Evolutionary conservation across 2,888 invertebrate genomes (phyloP), one percentile per base, ranked within the genome.

Genomic region (Pseudoips prasinana): DNA sequence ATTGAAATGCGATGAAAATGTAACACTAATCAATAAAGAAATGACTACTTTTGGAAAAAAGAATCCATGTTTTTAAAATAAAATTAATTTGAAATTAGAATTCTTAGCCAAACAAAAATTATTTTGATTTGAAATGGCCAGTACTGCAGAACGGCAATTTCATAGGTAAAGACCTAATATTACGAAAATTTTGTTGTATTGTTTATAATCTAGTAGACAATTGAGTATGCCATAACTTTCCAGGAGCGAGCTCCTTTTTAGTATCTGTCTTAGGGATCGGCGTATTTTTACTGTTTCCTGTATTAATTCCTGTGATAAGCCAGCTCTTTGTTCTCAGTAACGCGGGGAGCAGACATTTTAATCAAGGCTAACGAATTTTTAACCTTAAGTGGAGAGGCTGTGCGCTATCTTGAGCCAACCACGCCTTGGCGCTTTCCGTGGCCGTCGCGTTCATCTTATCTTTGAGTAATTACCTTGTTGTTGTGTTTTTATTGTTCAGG

Each of bases 391-490:
- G 41, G 36, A 53, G 48, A 46, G 41, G 46, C 57, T 58, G 52
- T 44, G 56, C 52, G 56, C 36, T 35, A 43, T 41, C 57, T 33
- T 50, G 46, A 47, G 46, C 53, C 57, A 46, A 46, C 52, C 60
- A 46, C 58, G 64, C 60, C 64, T 69, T 63, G 67, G 60, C 63
- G 66, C 69, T 72, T 73, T 71, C 61, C 59, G 56, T 62, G 60
- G 65, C 58, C 62, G 64, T 68, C 70, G 70, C 67, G 69, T 66
- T 72, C 65, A 64, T 73, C 76, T 76, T 79, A 76, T 79, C 78
- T 77, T 71, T 78, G 72, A 76, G 71, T 78, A 76, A 78, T 77
- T 76, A 75, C 69, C 66, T 71, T 68, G 67, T 69, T 72, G 71
- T 77, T 77, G 71, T 72, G 66, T 73, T 64, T 68, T 71, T 69